These are phyloP conservation scores for Aix galericulata DNA, from an alignment of 2,113 vertebrate genomes.

Conservation along the genomic window DNA sequence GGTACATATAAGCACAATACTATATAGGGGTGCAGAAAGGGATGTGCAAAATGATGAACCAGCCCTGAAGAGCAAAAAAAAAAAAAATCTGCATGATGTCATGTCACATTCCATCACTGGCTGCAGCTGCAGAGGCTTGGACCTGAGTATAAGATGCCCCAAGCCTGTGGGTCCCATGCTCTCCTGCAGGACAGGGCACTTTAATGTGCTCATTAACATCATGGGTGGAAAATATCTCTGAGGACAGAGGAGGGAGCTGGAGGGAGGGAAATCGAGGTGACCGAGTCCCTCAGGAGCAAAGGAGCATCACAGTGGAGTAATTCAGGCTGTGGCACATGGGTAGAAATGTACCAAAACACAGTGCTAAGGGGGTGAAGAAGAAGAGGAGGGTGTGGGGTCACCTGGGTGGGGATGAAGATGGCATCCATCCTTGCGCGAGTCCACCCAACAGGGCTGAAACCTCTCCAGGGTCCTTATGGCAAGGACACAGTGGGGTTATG, in stretches of 20 bases:
- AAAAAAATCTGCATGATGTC: background rate
- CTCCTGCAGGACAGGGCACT: background rate
- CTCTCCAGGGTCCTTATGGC: background rate
- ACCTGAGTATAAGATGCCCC: background rate
- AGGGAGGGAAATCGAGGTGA: conserved; percentile 28
- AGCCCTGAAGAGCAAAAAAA: background rate
- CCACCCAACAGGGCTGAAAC: background rate
- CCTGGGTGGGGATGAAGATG: background rate
- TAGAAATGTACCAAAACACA: background rate
- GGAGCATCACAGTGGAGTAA: background rate
- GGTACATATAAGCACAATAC: background rate
- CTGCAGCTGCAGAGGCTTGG: background rate
- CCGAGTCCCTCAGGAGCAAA: conserved; percentile 4
- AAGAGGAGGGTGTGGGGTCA: background rate
- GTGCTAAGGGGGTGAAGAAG: background rate
- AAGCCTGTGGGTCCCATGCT: background rate
- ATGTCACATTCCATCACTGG: background rate
- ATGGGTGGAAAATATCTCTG: background rate
- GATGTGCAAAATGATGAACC: background rate
- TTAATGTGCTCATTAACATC: conserved; percentile 28
- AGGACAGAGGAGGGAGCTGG: conserved; percentile 27
- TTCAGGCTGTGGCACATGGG: background rate
- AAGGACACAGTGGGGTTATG: background rate
- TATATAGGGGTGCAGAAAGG: background rate
- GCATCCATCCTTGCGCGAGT: background rate